Conservation (phyloP, 2,888 invertebrate genomes). For the Muschampia staudingeri region DNA sequence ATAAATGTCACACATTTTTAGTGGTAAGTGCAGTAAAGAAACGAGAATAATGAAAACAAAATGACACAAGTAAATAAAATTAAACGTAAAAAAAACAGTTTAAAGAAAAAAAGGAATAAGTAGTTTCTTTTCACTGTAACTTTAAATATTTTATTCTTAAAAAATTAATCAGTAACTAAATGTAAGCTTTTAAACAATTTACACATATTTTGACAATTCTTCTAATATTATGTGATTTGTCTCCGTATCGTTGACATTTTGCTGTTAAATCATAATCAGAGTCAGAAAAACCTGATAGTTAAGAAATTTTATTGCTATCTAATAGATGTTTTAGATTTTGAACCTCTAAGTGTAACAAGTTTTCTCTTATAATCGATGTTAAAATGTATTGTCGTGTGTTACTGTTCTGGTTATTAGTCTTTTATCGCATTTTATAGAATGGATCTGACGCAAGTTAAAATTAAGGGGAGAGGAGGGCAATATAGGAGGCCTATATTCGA, state of each 20-base stretch:
- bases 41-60: no score
- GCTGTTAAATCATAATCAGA: slow-evolving; percentile 74
- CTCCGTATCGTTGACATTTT: not conserved
- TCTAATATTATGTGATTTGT: not conserved
- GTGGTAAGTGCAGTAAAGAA: no score
- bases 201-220: not conserved
- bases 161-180: not conserved
- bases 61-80: no score
- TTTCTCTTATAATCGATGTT: slow-evolving; percentile 51
- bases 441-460: slow-evolving; percentile 85
- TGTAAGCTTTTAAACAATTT: not conserved
- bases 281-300: slow-evolving; percentile 83
- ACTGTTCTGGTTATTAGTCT: slow-evolving; percentile 40
- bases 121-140: no score
- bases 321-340: slow-evolving; percentile 61
- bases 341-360: slow-evolving; percentile 29
- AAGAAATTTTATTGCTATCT: slow-evolving; percentile 72
- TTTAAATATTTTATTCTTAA: no score
- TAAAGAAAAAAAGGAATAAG: no score
- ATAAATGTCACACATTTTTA: no score
- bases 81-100: no score
- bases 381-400: slow-evolving; percentile 71
- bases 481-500: not conserved
- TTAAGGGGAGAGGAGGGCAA: not conserved
- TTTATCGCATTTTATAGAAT: slow-evolving; percentile 64